Conservation (phyloP, 2,113 vertebrate species). For the Lophotis ruficrista region DNA sequence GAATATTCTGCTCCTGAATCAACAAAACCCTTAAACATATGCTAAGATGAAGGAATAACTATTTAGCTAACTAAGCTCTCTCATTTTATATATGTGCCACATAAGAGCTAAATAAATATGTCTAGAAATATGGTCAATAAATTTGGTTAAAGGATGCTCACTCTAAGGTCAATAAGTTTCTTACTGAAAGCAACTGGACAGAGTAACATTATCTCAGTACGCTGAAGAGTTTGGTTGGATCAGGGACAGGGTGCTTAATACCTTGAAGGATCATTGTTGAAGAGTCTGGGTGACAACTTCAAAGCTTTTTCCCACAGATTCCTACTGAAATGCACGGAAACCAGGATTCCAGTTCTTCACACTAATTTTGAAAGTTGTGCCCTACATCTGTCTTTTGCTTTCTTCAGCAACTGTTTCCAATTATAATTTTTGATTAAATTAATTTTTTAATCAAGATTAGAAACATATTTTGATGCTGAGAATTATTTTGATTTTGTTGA, state of each 20-base stretch:
- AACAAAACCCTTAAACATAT: not conserved
- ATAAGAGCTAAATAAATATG: not conserved
- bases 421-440: not conserved
- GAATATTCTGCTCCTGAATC: not conserved
- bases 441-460: not conserved
- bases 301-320: not conserved
- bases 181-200: not conserved
- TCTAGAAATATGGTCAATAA: not conserved
- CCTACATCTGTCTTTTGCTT: not conserved
- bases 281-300: not conserved
- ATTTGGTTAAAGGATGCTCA: not conserved
- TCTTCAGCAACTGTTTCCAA: not conserved
- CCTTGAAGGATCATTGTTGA: not conserved
- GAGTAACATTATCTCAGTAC: not conserved
- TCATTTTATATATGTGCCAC: not conserved
- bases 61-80: not conserved
- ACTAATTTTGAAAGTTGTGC: not conserved
- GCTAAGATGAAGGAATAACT: not conserved
- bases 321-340: not conserved
- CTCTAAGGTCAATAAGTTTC: not conserved
- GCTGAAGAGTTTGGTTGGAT: not conserved
- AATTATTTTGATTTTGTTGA: not conserved
- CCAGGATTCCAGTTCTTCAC: not conserved
- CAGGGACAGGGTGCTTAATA: not conserved
- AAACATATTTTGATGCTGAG: not conserved